phyloP scores from a whole-genome alignment of 2,113 vertebrate genomes.

The Notarius lentiginosus region DNA sequence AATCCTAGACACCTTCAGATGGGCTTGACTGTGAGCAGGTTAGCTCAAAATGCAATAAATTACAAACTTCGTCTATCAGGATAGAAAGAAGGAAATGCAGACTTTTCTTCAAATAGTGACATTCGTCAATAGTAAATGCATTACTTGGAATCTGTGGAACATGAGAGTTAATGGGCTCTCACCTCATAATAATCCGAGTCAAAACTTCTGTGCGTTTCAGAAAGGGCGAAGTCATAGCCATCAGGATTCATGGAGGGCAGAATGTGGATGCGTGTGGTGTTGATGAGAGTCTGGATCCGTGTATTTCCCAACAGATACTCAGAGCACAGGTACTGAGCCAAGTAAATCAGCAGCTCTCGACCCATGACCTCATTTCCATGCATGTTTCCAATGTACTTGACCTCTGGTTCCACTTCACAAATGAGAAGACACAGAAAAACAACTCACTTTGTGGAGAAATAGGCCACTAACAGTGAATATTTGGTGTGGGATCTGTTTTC shows the following conservation, averaged over 20 bases:
- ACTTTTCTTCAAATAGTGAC: not conserved
- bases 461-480: not conserved
- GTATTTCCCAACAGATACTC: constrained; percentile 84
- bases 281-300: constrained; percentile 83
- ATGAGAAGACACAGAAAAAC: constrained; percentile 34
- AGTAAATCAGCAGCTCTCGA: constrained; percentile 85
- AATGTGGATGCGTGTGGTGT: constrained; percentile 90
- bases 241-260: constrained; percentile 95
- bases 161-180: not conserved
- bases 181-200: constrained; percentile 63
- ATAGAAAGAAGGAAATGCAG: not conserved
- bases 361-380: constrained; percentile 91
- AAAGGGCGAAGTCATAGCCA: constrained; percentile 84
- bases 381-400: constrained; percentile 91
- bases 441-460: not conserved
- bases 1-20: not conserved
- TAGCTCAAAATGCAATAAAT: not conserved
- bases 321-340: constrained; percentile 87
- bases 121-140: not conserved
- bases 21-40: not conserved
- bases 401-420: constrained; percentile 86
- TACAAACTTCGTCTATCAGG: not conserved
- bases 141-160: not conserved
- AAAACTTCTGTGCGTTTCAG: constrained; percentile 68
- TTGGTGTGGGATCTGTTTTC: not conserved